Conservation (phyloP, 2,888 invertebrate species). For the Amaurobius ferox region DNA sequence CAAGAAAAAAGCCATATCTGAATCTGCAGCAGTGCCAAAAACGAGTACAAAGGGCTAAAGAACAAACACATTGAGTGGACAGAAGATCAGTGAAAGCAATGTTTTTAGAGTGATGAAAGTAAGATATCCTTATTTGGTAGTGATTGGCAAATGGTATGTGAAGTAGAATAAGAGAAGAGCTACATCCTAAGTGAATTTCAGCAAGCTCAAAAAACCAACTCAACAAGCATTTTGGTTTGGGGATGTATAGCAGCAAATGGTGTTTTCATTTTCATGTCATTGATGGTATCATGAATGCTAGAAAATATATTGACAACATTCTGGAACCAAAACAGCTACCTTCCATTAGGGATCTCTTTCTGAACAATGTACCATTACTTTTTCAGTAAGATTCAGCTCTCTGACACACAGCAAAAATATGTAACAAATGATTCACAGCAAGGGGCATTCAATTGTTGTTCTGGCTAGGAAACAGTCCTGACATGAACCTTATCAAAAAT, state of each 20-base stretch:
- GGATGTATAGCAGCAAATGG: background rate
- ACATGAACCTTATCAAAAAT: background rate
- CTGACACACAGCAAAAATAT: background rate
- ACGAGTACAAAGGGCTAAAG: background rate
- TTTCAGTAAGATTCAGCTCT: background rate
- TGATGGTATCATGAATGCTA: background rate
- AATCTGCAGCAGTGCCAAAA: background rate
- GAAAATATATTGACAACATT: no score
- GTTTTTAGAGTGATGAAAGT: background rate
- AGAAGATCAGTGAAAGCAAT: background rate
- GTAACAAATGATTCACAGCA: background rate
- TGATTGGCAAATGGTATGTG: background rate
- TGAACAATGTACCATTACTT: background rate
- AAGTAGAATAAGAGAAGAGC: background rate
- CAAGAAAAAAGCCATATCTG: background rate
- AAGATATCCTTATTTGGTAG: no score
- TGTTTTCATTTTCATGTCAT: background rate
- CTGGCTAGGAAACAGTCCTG: background rate
- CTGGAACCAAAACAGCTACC: background rate
- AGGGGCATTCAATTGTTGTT: background rate
- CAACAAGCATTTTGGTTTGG: background rate
- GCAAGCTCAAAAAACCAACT: background rate
- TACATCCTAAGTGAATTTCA: background rate
- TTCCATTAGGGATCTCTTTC: background rate
- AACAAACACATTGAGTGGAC: background rate